These are phyloP conservation scores for Melikaiella ostensackeni DNA, from an alignment of 2,888 invertebrate species.

Conservation along the genomic window DNA sequence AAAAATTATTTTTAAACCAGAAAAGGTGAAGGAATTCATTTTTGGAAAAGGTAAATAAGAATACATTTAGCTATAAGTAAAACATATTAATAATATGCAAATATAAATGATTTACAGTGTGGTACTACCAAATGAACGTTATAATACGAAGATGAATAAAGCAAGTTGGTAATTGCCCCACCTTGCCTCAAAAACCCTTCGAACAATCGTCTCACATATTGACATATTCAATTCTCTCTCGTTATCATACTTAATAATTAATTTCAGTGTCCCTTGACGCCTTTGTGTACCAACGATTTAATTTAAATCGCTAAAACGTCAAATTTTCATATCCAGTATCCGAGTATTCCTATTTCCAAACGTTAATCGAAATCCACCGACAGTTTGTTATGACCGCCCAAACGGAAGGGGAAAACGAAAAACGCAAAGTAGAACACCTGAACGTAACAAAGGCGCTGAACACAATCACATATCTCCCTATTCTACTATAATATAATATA, in stretches of 20 bases:
- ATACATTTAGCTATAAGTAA: conserved; percentile 65
- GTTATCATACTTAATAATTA: conserved; percentile 10
- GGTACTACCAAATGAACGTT: conserved; percentile 71
- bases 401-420: conserved; percentile 54
- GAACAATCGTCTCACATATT: conserved; percentile 43
- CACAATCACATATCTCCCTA: conserved; percentile 23
- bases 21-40: neutral
- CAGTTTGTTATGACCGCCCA: conserved; percentile 54
- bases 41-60: conserved; percentile 26
- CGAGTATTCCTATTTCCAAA: conserved; percentile 40
- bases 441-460: conserved; percentile 28
- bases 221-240: conserved; percentile 7
- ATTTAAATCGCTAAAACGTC: conserved; percentile 35
- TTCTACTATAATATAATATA: conserved; percentile 12
- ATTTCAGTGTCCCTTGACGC: conserved; percentile 24
- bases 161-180: conserved; percentile 45
- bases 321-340: conserved; percentile 22
- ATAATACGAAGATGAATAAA: conserved; percentile 69
- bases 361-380: conserved; percentile 51
- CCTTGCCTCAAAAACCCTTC: conserved; percentile 41
- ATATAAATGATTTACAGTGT: conserved; percentile 75
- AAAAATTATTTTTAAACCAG: too few relatives aligned
- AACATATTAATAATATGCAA: conserved; percentile 75
- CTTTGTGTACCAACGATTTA: conserved; percentile 20
- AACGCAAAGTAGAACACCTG: conserved; percentile 36